These are phyloP conservation scores for Palythoa heliodiscus DNA, from an alignment of 92 coral and sea anemone species.

Conservation along the genomic window DNA sequence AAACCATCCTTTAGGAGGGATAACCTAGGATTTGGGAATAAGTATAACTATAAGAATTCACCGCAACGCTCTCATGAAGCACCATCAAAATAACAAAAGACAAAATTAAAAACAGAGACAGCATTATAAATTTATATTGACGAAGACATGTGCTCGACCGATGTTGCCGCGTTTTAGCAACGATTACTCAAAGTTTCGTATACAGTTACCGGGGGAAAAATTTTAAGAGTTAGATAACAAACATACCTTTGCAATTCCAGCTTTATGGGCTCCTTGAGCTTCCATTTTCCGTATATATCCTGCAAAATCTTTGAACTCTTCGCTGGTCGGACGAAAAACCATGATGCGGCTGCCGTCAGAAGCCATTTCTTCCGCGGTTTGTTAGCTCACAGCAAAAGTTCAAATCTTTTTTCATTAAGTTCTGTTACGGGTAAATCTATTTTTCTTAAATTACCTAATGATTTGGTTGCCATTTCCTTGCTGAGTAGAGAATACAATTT, in stretches of 20 bases:
- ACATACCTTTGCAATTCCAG: slow-evolving; percentile 93
- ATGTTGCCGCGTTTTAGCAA: background rate
- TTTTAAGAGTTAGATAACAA: background rate
- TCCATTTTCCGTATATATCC: slow-evolving; percentile 92
- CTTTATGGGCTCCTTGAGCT: slow-evolving; percentile 89
- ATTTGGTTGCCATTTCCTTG: slow-evolving; percentile 26
- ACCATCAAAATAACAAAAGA: background rate
- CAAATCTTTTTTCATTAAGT: background rate
- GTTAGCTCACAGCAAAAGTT: background rate
- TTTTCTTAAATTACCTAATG: slow-evolving; percentile 1
- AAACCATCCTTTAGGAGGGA: slow-evolving; percentile 97
- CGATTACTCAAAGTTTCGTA: background rate
- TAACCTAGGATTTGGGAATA: slow-evolving; percentile 55
- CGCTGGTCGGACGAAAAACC: slow-evolving; percentile 94
- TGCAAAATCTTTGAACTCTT: slow-evolving; percentile 90
- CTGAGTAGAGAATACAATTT: slow-evolving; percentile 1
- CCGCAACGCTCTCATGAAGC: background rate
- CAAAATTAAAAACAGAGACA: background rate
- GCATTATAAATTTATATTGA: too few relatives aligned
- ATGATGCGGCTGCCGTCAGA: slow-evolving; percentile 80
- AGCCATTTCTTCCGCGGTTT: slow-evolving; percentile 60
- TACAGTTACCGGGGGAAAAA: background rate
- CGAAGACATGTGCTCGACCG: slow-evolving; percentile 31
- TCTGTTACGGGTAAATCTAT: background rate
- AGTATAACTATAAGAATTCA: background rate